These are phyloP conservation scores for Brachyptera risi DNA, from an alignment of 2,888 invertebrate species.

Conservation along the genomic window DNA sequence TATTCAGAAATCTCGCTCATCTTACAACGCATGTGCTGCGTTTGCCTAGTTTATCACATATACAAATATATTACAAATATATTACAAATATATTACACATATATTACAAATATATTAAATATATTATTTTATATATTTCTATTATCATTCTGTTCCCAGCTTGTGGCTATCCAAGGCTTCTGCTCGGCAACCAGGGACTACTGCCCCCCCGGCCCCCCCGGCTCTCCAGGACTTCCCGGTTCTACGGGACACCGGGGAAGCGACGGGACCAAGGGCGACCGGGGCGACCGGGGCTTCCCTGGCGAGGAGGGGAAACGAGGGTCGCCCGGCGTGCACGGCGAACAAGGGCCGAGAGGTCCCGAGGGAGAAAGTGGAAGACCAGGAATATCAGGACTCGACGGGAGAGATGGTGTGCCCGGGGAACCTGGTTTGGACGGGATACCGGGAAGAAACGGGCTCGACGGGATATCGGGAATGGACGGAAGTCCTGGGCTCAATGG, in stretches of 20 bases:
- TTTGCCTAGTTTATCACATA: too few species aligned
- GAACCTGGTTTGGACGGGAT: constrained; percentile 87
- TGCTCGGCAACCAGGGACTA: constrained; percentile 79
- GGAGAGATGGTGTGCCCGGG: constrained; percentile 84
- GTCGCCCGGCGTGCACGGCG: constrained; percentile 62
- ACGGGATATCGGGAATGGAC: constrained; percentile 64
- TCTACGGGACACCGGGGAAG: constrained; percentile 41
- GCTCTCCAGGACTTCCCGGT: constrained; percentile 52
- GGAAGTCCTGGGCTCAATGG: constrained; percentile 73
- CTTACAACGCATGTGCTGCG: too few species aligned
- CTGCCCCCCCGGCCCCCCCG: constrained; percentile 65
- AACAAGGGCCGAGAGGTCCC: constrained; percentile 63
- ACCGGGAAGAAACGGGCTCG: constrained; percentile 79
- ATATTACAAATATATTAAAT: too few species aligned
- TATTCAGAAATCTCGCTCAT: too few species aligned
- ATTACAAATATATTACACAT: too few species aligned
- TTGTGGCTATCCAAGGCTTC: constrained; percentile 77
- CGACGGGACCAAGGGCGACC: constrained; percentile 40
- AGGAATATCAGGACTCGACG: constrained; percentile 65
- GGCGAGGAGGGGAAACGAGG: constrained; percentile 45
- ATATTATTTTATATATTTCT: too few species aligned
- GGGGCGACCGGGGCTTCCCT: constrained; percentile 44
- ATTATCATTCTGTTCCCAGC: constrained; percentile 56
- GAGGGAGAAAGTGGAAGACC: constrained; percentile 59
- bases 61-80: too few species aligned